Percentiles rank a stretch among this genome's conserved stretches.
phyloP scores from a whole-genome alignment of 2,888 invertebrate genomes.

The Aquatica leii region DNA sequence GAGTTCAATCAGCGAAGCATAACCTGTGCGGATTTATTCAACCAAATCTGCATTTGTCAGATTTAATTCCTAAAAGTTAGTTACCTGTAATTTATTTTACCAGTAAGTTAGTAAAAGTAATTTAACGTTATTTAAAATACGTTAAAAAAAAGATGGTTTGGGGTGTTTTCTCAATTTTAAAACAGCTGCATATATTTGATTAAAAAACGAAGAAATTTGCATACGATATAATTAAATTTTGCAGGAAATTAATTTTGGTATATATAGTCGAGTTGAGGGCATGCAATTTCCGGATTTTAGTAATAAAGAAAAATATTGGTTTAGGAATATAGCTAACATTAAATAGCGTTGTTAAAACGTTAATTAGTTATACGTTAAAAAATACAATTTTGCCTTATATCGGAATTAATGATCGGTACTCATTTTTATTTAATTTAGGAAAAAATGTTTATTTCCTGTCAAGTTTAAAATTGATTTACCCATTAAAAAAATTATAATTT shows the following conservation, averaged over 20 bases:
- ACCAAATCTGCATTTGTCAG: slow-evolving; percentile 7
- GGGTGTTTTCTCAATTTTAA: background rate
- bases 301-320: slow-evolving; percentile 15
- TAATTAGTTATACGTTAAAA: too few relatives aligned
- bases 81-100: slow-evolving; percentile 10
- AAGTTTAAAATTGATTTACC: too few relatives aligned
- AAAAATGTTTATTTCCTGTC: too few relatives aligned
- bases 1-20: slow-evolving; percentile 12
- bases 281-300: slow-evolving; percentile 25
- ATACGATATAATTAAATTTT: slow-evolving; percentile 29
- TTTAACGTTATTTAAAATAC: slow-evolving; percentile 5
- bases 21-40: slow-evolving; percentile 6
- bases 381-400: too few relatives aligned
- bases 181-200: slow-evolving; percentile 20
- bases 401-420: background rate
- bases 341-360: background rate
- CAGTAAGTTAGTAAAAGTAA: background rate
- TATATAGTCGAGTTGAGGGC: slow-evolving; percentile 5
- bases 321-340: background rate
- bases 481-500: too few relatives aligned
- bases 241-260: slow-evolving; percentile 26
- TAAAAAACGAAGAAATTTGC: slow-evolving; percentile 6
- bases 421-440: too few relatives aligned
- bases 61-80: background rate
- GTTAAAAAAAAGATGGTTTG: background rate